Percentiles rank a stretch among this genome's conserved stretches.
phyloP scores from a whole-genome alignment of 2,888 invertebrate genomes.

The Anarsia innoxiella region DNA sequence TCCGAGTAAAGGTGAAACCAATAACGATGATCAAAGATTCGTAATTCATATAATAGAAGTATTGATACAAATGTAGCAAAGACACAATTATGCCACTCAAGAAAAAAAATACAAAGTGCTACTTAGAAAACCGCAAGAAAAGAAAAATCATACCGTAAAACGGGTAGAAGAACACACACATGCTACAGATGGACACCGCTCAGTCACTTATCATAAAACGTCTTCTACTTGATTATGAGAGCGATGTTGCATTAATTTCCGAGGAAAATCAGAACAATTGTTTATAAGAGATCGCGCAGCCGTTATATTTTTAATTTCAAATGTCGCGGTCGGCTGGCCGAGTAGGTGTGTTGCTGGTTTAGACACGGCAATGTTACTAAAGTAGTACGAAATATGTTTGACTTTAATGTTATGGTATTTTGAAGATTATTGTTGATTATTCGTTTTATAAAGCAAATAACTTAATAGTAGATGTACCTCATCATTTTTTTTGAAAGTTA shows the following conservation, averaged over 20 bases:
- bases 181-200: slow-evolving; percentile 9
- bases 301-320: slow-evolving; percentile 63
- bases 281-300: slow-evolving; percentile 46
- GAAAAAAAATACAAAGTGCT: too few relatives aligned
- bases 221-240: slow-evolving; percentile 39
- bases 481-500: too few relatives aligned
- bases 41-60: too few relatives aligned
- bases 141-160: not conserved
- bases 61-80: too few relatives aligned
- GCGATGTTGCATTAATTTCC: slow-evolving; percentile 49
- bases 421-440: too few relatives aligned
- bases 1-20: too few relatives aligned
- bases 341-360: slow-evolving; percentile 19
- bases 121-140: slow-evolving; percentile 11
- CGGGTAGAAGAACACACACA: not conserved
- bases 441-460: too few relatives aligned
- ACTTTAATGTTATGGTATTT: too few relatives aligned
- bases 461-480: too few relatives aligned
- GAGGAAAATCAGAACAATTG: slow-evolving; percentile 53
- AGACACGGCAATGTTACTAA: slow-evolving; percentile 25
- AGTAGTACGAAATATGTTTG: too few relatives aligned
- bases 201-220: slow-evolving; percentile 27
- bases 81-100: too few relatives aligned
- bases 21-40: too few relatives aligned
- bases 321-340: slow-evolving; percentile 44